phyloP scores from a whole-genome alignment of 2,888 invertebrate species.

The Synergus gifuensis region DNA sequence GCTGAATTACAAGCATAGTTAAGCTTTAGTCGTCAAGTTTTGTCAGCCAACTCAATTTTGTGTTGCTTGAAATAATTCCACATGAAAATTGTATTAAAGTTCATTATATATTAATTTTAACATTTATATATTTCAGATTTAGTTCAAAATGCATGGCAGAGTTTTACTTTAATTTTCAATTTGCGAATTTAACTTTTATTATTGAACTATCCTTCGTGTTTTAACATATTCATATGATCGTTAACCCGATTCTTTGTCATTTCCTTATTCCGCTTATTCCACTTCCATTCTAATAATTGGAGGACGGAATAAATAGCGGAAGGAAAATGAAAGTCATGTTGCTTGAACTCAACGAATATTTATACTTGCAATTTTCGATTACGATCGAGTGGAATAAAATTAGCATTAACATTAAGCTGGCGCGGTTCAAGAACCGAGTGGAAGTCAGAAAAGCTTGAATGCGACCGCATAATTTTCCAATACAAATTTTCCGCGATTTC shows the following conservation, averaged over 20 bases:
- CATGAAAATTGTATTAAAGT: background rate
- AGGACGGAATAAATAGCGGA: background rate
- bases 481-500: slow-evolving; percentile 20
- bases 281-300: background rate
- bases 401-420: slow-evolving; percentile 10
- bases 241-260: slow-evolving; percentile 21
- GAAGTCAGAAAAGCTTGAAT: background rate
- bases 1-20: slow-evolving; percentile 2
- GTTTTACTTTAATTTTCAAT: background rate
- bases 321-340: slow-evolving; percentile 34
- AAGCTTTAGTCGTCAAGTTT: background rate
- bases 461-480: slow-evolving; percentile 5
- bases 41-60: background rate
- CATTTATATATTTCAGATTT: background rate
- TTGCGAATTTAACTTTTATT: background rate
- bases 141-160: background rate
- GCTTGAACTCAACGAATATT: slow-evolving; percentile 28
- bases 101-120: background rate
- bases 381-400: slow-evolving; percentile 17
- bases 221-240: slow-evolving; percentile 17
- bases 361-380: slow-evolving; percentile 30
- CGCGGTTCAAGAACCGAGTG: background rate
- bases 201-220: background rate
- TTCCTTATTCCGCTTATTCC: slow-evolving; percentile 25
- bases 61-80: slow-evolving; percentile 21